These are phyloP conservation scores for Holacanthella duospinosa DNA, from an alignment of 2,888 invertebrate species.

Conservation along the genomic window DNA sequence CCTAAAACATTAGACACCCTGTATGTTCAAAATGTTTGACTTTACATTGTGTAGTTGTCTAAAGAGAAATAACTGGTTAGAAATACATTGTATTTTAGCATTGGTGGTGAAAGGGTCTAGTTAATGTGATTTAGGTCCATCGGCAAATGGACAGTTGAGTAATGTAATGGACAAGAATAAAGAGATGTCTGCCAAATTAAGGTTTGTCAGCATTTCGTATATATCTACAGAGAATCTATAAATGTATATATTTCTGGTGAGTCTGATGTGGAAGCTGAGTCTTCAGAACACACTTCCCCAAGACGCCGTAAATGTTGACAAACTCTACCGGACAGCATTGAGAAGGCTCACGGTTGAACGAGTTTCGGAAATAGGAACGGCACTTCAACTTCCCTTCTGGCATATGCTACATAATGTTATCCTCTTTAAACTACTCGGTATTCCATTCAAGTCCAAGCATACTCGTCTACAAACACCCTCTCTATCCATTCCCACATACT, in stretches of 20 bases:
- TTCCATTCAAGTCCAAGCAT: neutral
- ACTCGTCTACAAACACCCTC: neutral
- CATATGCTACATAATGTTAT: neutral
- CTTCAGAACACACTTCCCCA: too few species aligned
- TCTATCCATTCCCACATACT: neutral
- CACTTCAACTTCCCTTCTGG: neutral
- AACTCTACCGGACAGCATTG: neutral
- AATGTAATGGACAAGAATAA: neutral
- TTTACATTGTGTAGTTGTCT: too few species aligned
- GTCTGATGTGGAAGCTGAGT: too few species aligned
- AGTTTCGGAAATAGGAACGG: constrained; percentile 1
- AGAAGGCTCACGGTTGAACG: neutral
- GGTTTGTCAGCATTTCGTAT: neutral
- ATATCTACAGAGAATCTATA: neutral
- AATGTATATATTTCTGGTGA: too few species aligned
- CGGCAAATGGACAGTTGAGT: too few species aligned
- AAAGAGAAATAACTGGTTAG: too few species aligned
- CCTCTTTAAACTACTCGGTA: neutral
- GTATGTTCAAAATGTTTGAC: neutral
- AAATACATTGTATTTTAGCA: too few species aligned
- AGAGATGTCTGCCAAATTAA: neutral
- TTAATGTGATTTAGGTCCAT: too few species aligned
- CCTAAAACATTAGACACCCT: neutral
- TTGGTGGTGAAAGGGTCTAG: neutral
- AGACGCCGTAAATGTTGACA: neutral